These are phyloP conservation scores for Venturia canescens DNA, from an alignment of 1,140 invertebrate genomes.

Conservation along the genomic window DNA sequence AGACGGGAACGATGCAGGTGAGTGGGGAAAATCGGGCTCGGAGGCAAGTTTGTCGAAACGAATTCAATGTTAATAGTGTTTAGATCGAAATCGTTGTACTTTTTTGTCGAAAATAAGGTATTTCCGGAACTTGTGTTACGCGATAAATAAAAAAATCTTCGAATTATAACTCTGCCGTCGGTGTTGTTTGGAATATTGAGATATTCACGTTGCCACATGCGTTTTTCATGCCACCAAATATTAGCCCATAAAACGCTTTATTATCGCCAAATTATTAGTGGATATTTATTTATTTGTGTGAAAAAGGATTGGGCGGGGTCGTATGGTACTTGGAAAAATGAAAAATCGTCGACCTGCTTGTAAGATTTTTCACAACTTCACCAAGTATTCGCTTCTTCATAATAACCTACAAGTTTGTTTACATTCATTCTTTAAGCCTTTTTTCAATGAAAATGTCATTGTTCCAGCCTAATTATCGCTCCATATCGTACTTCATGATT, in stretches of 20 bases:
- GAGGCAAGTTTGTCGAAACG: not conserved
- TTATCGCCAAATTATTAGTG: slow-evolving; percentile 62
- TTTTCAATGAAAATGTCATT: slow-evolving; percentile 79
- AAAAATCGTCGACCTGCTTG: slow-evolving; percentile 52
- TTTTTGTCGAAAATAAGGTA: slow-evolving; percentile 47
- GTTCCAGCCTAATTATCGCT: slow-evolving; percentile 77
- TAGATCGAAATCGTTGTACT: not conserved
- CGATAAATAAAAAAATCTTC: slow-evolving; percentile 18
- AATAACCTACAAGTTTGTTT: slow-evolving; percentile 80
- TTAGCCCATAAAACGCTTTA: slow-evolving; percentile 20
- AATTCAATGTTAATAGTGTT: slow-evolving; percentile 4
- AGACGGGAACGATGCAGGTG: slow-evolving; percentile 75
- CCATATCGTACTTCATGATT: slow-evolving; percentile 74
- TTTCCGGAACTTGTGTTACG: not conserved
- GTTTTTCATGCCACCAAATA: slow-evolving; percentile 54
- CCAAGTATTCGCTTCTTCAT: slow-evolving; percentile 55
- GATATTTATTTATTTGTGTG: slow-evolving; percentile 40
- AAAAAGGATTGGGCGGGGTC: slow-evolving; percentile 64
- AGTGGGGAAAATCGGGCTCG: slow-evolving; percentile 60
- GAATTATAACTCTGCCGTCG: slow-evolving; percentile 44
- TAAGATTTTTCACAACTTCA: slow-evolving; percentile 63
- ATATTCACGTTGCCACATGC: slow-evolving; percentile 64
- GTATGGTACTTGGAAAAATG: slow-evolving; percentile 54
- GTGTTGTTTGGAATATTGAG: slow-evolving; percentile 72
- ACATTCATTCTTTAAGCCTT: slow-evolving; percentile 77